Evolutionary conservation across 1,140 invertebrate genomes (phyloP).

Genomic region (Pantala flavescens): DNA sequence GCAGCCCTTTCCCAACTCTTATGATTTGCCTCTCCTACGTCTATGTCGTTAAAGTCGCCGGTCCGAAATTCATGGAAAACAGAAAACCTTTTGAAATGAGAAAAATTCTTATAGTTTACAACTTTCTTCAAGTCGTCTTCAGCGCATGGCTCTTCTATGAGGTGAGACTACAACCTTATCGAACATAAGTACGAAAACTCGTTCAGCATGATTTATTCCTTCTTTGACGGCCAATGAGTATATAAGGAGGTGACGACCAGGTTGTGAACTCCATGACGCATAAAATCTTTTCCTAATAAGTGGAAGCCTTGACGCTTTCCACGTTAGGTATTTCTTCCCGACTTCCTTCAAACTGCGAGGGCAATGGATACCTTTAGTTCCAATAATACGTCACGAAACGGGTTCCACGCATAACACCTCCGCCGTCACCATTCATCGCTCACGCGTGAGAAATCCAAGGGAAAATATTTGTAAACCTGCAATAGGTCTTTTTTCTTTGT

Average conservation of each 20-base stretch:
- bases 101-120: conserved; percentile 71
- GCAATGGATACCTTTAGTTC: background rate
- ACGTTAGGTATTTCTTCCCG: background rate
- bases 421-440: background rate
- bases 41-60: conserved; percentile 66
- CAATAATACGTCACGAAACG: background rate
- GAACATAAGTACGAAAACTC: too few species aligned
- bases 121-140: conserved; percentile 74
- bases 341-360: background rate
- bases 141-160: conserved; percentile 74
- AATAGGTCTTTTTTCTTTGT: too few species aligned
- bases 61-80: conserved; percentile 81
- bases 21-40: conserved; percentile 64
- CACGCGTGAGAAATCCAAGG: background rate
- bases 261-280: too few species aligned
- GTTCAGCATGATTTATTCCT: too few species aligned
- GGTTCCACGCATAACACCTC: background rate
- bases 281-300: too few species aligned
- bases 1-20: conserved; percentile 67
- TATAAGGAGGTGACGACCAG: too few species aligned
- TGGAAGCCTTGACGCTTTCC: too few species aligned
- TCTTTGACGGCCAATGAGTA: too few species aligned
- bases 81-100: conserved; percentile 75
- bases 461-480: too few species aligned
- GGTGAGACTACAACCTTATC: conserved; percentile 40